These are phyloP conservation scores for Rhinatrema bivittatum DNA, from an alignment of 2,797 vertebrate genomes.

Conservation along the genomic window DNA sequence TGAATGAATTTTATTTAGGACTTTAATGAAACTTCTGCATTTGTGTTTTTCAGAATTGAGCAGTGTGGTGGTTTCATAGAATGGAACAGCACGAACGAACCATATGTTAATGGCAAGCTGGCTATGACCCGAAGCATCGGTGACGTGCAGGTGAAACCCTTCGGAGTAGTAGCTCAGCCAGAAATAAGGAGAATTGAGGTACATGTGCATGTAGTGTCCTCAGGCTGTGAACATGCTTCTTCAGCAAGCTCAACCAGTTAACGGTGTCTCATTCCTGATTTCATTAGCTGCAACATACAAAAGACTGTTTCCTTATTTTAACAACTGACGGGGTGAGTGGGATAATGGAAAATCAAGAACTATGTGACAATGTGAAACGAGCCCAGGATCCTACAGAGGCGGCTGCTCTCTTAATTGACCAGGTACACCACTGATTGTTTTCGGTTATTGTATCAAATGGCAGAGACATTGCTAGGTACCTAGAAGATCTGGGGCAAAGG, in stretches of 20 bases:
- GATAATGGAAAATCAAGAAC: conserved; percentile 7
- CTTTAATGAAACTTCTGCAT: background rate
- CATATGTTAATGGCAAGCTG: conserved; percentile 12
- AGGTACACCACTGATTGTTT: conserved; percentile 1
- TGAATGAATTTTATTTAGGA: background rate
- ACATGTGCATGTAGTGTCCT: too few species aligned
- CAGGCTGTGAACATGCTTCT: too few species aligned
- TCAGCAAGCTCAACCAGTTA: too few species aligned
- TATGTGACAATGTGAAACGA: conserved; percentile 9
- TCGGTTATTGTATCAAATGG: too few species aligned
- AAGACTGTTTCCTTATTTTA: conserved; percentile 9
- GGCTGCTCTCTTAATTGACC: conserved; percentile 6
- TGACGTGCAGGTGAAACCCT: conserved; percentile 7
- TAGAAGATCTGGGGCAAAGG: too few species aligned
- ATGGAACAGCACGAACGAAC: conserved; percentile 6
- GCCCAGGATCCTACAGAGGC: conserved; percentile 7
- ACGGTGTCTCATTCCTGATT: too few species aligned
- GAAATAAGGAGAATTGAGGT: conserved; percentile 5
- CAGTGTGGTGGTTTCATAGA: conserved; percentile 11
- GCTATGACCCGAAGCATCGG: conserved; percentile 19
- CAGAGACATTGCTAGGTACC: too few species aligned
- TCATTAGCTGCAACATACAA: conserved; percentile 1
- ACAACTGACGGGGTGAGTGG: conserved; percentile 10
- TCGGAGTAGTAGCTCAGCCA: conserved; percentile 12
- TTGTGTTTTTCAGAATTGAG: conserved; percentile 10